These are phyloP conservation scores for Nasonia giraulti DNA, from an alignment of 1,140 invertebrate genomes.

Conservation along the genomic window DNA sequence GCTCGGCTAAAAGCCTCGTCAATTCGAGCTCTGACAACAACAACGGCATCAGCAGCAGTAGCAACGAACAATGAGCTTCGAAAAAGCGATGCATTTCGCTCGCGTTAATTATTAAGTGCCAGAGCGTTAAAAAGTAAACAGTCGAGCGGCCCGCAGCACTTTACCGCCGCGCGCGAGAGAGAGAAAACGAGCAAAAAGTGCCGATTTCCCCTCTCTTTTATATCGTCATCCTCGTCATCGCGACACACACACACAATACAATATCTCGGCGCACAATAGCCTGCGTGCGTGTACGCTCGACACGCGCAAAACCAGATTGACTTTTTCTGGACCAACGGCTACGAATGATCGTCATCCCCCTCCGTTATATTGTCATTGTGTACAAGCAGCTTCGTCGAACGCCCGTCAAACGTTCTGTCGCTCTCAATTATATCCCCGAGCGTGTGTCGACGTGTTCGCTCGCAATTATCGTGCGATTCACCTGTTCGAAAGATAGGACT, in stretches of 20 bases:
- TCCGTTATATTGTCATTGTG: background rate
- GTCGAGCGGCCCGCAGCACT: background rate
- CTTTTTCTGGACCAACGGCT: conserved; percentile 23
- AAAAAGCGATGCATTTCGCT: background rate
- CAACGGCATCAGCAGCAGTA: too few relatives aligned
- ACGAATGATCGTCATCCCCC: conserved; percentile 9
- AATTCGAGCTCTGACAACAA: background rate
- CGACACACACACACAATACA: background rate
- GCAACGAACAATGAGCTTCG: too few relatives aligned
- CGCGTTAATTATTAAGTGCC: background rate
- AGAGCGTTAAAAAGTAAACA: background rate
- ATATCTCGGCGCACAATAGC: conserved; percentile 11
- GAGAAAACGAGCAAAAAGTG: background rate
- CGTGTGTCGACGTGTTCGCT: background rate
- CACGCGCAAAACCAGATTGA: conserved; percentile 22
- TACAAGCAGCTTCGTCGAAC: background rate
- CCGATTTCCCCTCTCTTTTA: background rate
- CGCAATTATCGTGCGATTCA: conserved; percentile 30
- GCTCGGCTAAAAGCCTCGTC: background rate
- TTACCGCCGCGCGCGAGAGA: background rate
- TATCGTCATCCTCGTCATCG: background rate
- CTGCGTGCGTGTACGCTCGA: background rate
- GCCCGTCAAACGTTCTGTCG: conserved; percentile 15
- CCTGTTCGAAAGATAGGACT: conserved; percentile 5
- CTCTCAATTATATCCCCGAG: conserved; percentile 33